Conservation (phyloP, 2,797 vertebrate species). For the Sparidentex hasta region DNA sequence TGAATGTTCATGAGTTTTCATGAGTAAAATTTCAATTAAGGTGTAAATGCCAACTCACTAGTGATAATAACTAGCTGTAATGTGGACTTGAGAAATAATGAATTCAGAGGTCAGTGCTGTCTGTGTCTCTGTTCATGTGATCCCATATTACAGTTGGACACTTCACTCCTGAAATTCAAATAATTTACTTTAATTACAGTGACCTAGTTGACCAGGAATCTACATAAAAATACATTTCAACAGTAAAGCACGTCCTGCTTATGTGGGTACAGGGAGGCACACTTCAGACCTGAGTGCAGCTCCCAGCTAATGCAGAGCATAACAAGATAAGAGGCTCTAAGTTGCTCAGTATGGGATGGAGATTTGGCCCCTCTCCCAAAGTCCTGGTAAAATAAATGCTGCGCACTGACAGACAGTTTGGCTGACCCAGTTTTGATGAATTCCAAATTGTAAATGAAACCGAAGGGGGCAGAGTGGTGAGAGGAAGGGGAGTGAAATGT, state of each 20-base stretch:
- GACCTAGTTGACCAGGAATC: conserved; percentile 34
- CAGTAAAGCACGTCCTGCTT: conserved; percentile 26
- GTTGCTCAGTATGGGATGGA: conserved; percentile 55
- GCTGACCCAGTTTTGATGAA: conserved; percentile 83
- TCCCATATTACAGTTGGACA: conserved; percentile 13
- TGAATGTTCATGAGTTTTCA: too few relatives aligned
- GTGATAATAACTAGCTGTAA: too few relatives aligned
- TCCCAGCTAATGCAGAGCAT: conserved; percentile 60
- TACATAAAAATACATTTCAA: conserved; percentile 15
- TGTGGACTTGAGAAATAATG: background rate
- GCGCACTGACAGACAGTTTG: conserved; percentile 74
- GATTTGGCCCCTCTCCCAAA: conserved; percentile 65
- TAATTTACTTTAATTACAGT: conserved; percentile 6
- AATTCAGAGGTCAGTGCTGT: conserved; percentile 12
- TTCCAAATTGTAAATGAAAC: conserved; percentile 78
- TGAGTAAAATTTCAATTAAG: background rate
- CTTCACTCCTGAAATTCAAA: conserved; percentile 3
- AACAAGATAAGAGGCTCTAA: conserved; percentile 68
- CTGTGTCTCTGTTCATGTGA: background rate
- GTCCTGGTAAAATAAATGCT: conserved; percentile 80
- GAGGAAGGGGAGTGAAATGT: conserved; percentile 13
- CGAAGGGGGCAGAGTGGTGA: conserved; percentile 44
- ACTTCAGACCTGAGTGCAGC: conserved; percentile 49
- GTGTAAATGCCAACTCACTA: background rate
- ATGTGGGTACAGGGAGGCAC: conserved; percentile 28